phyloP scores from a whole-genome alignment of 92 coral and sea anemone genomes.

The Chrysogorgia sp. region DNA sequence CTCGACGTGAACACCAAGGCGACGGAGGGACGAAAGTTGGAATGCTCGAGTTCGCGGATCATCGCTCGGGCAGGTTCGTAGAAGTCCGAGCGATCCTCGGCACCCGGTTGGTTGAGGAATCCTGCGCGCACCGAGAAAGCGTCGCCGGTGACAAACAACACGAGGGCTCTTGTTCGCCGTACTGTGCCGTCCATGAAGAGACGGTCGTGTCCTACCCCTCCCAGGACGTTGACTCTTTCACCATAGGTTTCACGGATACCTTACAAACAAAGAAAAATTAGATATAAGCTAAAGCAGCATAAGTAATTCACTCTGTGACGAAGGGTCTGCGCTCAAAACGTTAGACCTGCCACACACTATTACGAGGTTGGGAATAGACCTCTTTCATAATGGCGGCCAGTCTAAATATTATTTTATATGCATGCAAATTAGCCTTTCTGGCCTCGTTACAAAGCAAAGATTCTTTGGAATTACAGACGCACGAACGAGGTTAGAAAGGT shows the following conservation, averaged over 20 bases:
- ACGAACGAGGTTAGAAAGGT: too few species aligned
- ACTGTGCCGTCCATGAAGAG: conserved; percentile 89
- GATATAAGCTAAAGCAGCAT: too few species aligned
- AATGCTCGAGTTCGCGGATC: conserved; percentile 62
- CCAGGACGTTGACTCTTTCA: conserved; percentile 78
- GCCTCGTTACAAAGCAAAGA: too few species aligned
- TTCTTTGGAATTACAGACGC: too few species aligned
- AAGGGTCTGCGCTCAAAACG: too few species aligned
- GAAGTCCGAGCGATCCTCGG: conserved; percentile 57
- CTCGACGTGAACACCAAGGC: conserved; percentile 85
- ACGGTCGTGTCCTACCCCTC: conserved; percentile 98
- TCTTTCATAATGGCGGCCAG: too few species aligned
- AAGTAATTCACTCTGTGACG: too few species aligned
- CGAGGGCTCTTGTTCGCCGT: conserved; percentile 80
- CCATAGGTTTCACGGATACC: conserved; percentile 91
- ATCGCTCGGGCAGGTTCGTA: conserved; percentile 78
- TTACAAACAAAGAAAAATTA: conserved; percentile 26
- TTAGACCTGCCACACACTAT: too few species aligned
- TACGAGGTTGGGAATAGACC: too few species aligned
- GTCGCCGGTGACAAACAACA: conserved; percentile 76
- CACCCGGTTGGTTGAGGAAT: conserved; percentile 65
- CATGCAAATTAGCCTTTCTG: too few species aligned
- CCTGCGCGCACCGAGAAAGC: conserved; percentile 92
- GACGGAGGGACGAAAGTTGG: conserved; percentile 69
- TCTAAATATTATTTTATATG: too few species aligned